phyloP scores from a whole-genome alignment of 2,888 invertebrate genomes.

The Pediacus dermestoides region DNA sequence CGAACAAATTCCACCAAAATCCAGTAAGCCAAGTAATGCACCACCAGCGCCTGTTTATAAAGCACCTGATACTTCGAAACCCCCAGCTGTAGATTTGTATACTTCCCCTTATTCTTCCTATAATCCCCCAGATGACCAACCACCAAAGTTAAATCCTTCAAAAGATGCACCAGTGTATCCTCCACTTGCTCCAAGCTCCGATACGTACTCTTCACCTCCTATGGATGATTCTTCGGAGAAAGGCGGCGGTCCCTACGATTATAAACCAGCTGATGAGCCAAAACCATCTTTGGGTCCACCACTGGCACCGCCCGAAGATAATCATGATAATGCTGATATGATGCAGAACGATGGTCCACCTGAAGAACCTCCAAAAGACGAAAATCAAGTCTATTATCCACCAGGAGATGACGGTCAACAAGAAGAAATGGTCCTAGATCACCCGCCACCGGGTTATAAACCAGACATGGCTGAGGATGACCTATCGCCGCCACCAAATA shows the following conservation, averaged over 20 bases:
- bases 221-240: too few relatives aligned
- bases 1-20: constrained; percentile 18
- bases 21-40: constrained; percentile 7
- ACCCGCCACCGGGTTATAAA: constrained; percentile 28
- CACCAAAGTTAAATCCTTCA: constrained; percentile 23
- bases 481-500: constrained; percentile 49
- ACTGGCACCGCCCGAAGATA: constrained; percentile 22
- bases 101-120: constrained; percentile 41
- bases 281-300: constrained; percentile 31
- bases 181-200: constrained; percentile 28
- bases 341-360: constrained; percentile 22
- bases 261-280: constrained; percentile 8
- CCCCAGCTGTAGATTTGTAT: constrained; percentile 31
- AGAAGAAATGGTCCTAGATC: constrained; percentile 24
- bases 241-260: too few relatives aligned
- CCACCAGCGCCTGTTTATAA: constrained; percentile 10
- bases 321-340: constrained; percentile 5
- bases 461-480: constrained; percentile 42
- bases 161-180: constrained; percentile 19
- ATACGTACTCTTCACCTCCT: constrained; percentile 19
- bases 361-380: constrained; percentile 30
- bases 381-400: constrained; percentile 15
- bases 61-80: constrained; percentile 18
- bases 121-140: constrained; percentile 34
- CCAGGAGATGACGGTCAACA: constrained; percentile 16